phyloP scores from a whole-genome alignment of 2,888 invertebrate genomes.

The Rhingia campestris region DNA sequence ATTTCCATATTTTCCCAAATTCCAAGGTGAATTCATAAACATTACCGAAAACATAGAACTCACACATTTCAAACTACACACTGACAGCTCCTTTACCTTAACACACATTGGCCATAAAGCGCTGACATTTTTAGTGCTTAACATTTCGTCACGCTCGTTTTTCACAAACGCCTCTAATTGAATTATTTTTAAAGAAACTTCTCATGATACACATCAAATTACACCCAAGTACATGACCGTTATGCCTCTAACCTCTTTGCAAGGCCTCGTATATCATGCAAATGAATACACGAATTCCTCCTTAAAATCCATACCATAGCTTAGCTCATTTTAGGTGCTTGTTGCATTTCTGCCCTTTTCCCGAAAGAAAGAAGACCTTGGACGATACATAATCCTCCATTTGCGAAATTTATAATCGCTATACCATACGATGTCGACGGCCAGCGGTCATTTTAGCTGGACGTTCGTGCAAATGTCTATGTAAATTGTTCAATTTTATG shows the following conservation, averaged over 20 bases:
- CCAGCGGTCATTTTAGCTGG: slow-evolving; percentile 28
- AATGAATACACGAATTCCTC: slow-evolving; percentile 52
- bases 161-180: slow-evolving; percentile 6
- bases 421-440: slow-evolving; percentile 19
- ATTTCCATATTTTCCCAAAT: too few relatives aligned
- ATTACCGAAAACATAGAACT: too few relatives aligned
- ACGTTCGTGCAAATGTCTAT: slow-evolving; percentile 72
- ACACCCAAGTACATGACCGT: slow-evolving; percentile 37
- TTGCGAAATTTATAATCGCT: slow-evolving; percentile 62
- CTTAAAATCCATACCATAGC: slow-evolving; percentile 42
- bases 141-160: slow-evolving; percentile 3
- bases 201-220: slow-evolving; percentile 40
- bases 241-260: slow-evolving; percentile 19
- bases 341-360: slow-evolving; percentile 49
- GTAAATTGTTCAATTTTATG: slow-evolving; percentile 72
- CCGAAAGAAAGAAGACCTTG: slow-evolving; percentile 44
- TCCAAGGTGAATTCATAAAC: too few relatives aligned
- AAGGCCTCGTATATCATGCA: slow-evolving; percentile 27
- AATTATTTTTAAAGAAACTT: slow-evolving; percentile 19
- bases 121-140: background rate
- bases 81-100: too few relatives aligned
- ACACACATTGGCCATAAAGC: slow-evolving; percentile 2
- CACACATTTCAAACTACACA: too few relatives aligned
- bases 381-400: slow-evolving; percentile 31
- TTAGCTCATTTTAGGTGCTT: slow-evolving; percentile 48